phyloP scores from a whole-genome alignment of 2,888 invertebrate species.

The Epinotia demarniana region DNA sequence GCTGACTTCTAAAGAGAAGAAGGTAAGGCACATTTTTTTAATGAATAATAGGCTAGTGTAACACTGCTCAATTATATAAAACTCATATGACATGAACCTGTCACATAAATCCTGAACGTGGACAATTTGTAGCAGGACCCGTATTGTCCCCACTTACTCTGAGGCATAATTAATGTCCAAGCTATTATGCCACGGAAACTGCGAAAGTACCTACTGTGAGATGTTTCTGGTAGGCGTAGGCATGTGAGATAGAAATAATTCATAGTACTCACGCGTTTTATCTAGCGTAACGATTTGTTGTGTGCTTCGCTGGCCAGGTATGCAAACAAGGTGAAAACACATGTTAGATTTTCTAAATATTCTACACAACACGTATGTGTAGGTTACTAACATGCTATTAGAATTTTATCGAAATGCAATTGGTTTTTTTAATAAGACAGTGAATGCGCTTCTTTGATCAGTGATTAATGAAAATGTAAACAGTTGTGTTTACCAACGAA shows the following conservation, averaged over 20 bases:
- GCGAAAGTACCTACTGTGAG: not conserved
- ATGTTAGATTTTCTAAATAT: slow-evolving; percentile 43
- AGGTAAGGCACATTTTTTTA: slow-evolving; percentile 59
- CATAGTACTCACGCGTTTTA: slow-evolving; percentile 31
- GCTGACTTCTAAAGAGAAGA: slow-evolving; percentile 60
- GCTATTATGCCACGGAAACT: not conserved
- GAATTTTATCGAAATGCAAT: not conserved
- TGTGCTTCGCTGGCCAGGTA: slow-evolving; percentile 55
- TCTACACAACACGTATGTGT: not conserved
- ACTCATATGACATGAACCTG: slow-evolving; percentile 4
- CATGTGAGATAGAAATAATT: slow-evolving; percentile 7
- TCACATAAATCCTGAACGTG: slow-evolving; percentile 5
- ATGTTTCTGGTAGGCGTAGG: not conserved
- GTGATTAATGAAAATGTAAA: not conserved
- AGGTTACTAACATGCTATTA: not conserved
- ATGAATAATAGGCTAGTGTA: slow-evolving; percentile 35
- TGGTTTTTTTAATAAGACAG: not conserved
- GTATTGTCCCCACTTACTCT: slow-evolving; percentile 24
- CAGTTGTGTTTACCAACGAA: not conserved
- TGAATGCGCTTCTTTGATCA: not conserved
- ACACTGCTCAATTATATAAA: too few relatives aligned
- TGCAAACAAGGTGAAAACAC: slow-evolving; percentile 56
- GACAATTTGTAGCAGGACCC: slow-evolving; percentile 24
- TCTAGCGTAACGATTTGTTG: slow-evolving; percentile 43
- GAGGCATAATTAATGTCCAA: slow-evolving; percentile 25